Conservation (phyloP, 2,888 invertebrate species). For the Rugalucina vietnamica region DNA sequence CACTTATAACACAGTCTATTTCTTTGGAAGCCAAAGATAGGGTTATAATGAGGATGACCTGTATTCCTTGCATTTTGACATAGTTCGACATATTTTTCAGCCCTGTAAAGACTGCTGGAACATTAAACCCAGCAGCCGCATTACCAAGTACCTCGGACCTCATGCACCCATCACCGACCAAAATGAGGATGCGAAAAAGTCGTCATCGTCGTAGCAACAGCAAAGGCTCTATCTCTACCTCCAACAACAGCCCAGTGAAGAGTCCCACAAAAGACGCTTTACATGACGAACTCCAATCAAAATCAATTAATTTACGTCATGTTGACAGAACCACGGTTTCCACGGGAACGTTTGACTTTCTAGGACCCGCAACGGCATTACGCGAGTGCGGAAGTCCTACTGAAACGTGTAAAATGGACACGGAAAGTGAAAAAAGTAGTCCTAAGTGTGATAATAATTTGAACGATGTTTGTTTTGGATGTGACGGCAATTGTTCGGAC, state of each 20-base stretch:
- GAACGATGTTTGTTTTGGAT: slow-evolving; percentile 83
- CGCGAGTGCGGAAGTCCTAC: slow-evolving; percentile 68
- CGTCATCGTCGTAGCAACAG: slow-evolving; percentile 83
- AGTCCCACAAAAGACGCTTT: slow-evolving; percentile 77
- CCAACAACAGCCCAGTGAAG: slow-evolving; percentile 74
- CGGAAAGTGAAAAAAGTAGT: slow-evolving; percentile 29
- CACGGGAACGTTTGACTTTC: slow-evolving; percentile 74
- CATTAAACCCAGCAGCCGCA: slow-evolving; percentile 60
- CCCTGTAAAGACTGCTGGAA: slow-evolving; percentile 74
- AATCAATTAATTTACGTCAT: slow-evolving; percentile 65
- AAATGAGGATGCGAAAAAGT: slow-evolving; percentile 79
- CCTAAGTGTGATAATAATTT: slow-evolving; percentile 72
- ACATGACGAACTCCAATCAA: slow-evolving; percentile 73
- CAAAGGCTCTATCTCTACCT: slow-evolving; percentile 78
- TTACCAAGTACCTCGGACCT: slow-evolving; percentile 75
- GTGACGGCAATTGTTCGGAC: slow-evolving; percentile 81
- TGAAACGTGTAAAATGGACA: slow-evolving; percentile 15
- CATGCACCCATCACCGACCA: slow-evolving; percentile 77
- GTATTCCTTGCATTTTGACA: no score
- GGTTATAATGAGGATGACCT: no score
- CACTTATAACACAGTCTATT: no score
- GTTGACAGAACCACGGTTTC: slow-evolving; percentile 64
- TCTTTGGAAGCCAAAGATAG: no score
- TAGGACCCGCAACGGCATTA: slow-evolving; percentile 78
- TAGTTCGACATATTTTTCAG: slow-evolving; percentile 62